Evolutionary conservation across 1,140 invertebrate species (phyloP), one percentile per base, ranked within the genome.

Genomic region (Apis laboriosa): DNA sequence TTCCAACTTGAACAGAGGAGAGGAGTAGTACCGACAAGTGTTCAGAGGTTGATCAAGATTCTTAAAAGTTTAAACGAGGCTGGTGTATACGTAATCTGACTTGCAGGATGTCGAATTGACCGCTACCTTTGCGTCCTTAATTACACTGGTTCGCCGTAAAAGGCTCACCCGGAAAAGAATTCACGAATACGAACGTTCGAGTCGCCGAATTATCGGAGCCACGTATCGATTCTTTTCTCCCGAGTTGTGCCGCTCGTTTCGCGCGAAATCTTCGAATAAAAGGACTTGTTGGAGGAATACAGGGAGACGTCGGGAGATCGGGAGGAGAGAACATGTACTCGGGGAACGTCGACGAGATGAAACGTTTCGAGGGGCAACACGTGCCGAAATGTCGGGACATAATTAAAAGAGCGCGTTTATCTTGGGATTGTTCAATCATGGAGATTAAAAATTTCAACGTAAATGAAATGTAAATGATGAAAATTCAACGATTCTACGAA

Each of bases 101-200:
- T 72, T 73, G 11, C 56, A 61, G 63, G 49, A 55, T 17, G n/a
- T 53, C 8, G 34, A 4, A 19, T 15, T 24, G n/a, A 11, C 51
- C 19, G 43, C 5, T 49, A n/a, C 13, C 43, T n/a, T 21, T 15
- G 53, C 49, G 49, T 43, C 28, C 68, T 61, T 86, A 77, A 84
- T 87, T 58, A 86, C 75, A 66, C 24, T 56, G 75, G 68, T 13
- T 28, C 19, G 80, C 66, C 68, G 68, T 73, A 73, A 86, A 72
- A 75, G 67, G 81, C 43, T 56, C 56, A 9, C 51, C 5, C 43
- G 55, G 24, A 85, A 73, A 73, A 72, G 75, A 51, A 66, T 53
- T 34, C 28, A 43, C 34, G 49, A 34, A 28, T 55, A 19, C 24
- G 12, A 21, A 53, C 8, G 71, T 21, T 19, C 21, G 28, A 51